Evolutionary conservation across 2,888 invertebrate genomes (phyloP).

Genomic region (Apamea monoglypha): DNA sequence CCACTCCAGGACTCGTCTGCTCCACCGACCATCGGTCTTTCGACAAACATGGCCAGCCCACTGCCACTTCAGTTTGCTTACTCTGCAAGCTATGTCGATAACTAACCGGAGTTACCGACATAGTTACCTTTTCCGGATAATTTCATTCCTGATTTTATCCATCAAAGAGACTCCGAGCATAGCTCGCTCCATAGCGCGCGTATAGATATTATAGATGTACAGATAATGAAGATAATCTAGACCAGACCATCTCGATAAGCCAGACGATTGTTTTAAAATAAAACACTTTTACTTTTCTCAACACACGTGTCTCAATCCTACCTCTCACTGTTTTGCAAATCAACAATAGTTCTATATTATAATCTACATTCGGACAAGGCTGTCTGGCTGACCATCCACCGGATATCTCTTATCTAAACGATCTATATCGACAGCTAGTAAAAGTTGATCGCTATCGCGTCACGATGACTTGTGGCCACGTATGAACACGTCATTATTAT

Average conservation of each 20-base stretch:
- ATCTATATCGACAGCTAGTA: slow-evolving; percentile 65
- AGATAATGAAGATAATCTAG: not conserved
- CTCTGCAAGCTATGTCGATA: too few species aligned
- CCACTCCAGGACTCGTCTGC: too few species aligned
- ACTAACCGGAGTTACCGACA: too few species aligned
- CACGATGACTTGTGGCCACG: slow-evolving; percentile 62
- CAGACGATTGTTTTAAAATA: not conserved
- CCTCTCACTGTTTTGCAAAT: slow-evolving; percentile 47
- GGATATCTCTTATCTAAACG: slow-evolving; percentile 58
- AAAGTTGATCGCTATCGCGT: slow-evolving; percentile 69
- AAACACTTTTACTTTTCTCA: slow-evolving; percentile 26
- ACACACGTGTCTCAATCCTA: slow-evolving; percentile 23
- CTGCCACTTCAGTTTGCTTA: too few species aligned
- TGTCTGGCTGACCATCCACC: slow-evolving; percentile 41
- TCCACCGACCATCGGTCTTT: too few species aligned
- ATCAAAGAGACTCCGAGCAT: too few species aligned
- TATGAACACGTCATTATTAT: slow-evolving; percentile 62
- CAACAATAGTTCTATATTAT: slow-evolving; percentile 41
- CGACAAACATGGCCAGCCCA: too few species aligned
- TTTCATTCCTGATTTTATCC: too few species aligned
- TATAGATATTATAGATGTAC: not conserved
- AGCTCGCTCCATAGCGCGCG: not conserved
- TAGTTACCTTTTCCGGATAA: too few species aligned
- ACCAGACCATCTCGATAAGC: not conserved
- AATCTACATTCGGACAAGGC: slow-evolving; percentile 51